Conservation (phyloP, 1,140 invertebrate genomes). For the Drosophila subpulchrella region DNA sequence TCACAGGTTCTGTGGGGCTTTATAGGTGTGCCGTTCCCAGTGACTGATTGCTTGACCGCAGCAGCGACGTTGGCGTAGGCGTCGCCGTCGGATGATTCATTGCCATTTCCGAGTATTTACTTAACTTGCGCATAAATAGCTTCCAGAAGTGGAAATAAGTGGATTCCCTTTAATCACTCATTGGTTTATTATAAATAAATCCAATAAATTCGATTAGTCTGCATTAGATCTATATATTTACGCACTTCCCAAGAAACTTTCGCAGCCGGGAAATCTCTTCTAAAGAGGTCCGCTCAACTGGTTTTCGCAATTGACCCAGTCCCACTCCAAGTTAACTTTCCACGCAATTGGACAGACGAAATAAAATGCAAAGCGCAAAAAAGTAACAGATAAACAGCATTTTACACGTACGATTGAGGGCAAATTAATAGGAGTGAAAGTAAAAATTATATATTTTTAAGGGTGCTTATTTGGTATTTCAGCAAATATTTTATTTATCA, state of each 20-base stretch:
- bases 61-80: not conserved
- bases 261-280: conserved; percentile 32
- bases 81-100: conserved; percentile 56
- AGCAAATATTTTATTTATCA: too few species aligned
- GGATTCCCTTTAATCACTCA: conserved; percentile 28
- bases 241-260: conserved; percentile 29
- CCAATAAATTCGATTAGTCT: conserved; percentile 15
- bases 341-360: conserved; percentile 62
- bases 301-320: conserved; percentile 70
- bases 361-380: conserved; percentile 44
- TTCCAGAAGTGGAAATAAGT: conserved; percentile 5
- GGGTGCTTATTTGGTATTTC: too few species aligned
- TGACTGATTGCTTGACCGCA: conserved; percentile 64
- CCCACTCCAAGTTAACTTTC: conserved; percentile 64
- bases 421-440: not conserved
- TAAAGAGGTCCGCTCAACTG: conserved; percentile 41
- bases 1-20: not conserved
- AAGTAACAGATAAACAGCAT: conserved; percentile 11
- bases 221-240: conserved; percentile 23
- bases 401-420: conserved; percentile 2
- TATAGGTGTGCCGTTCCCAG: conserved; percentile 56
- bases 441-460: not conserved
- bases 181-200: conserved; percentile 22
- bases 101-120: conserved; percentile 57
- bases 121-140: conserved; percentile 31